Percentiles rank a stretch among this genome's conserved stretches.
Conservation (phyloP, 2,797 vertebrate species). For the Taeniopygia guttata region DNA sequence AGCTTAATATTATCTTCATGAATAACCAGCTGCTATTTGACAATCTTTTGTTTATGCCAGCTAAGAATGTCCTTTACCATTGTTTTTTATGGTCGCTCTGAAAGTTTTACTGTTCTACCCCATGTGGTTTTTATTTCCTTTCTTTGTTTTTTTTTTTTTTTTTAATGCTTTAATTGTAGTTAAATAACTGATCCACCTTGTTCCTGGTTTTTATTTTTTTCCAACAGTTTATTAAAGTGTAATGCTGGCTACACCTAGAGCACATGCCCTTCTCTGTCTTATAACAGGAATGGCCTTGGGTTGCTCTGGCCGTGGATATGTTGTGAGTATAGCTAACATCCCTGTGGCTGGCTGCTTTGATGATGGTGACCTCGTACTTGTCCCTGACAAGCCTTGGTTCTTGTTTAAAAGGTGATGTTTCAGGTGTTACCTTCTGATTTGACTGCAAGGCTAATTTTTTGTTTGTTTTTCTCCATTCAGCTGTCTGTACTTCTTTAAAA, state of each 20-base stretch:
- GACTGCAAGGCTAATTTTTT: not conserved
- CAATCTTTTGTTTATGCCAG: not conserved
- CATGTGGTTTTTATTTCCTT: not conserved
- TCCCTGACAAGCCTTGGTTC: not conserved
- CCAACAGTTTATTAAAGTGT: not conserved
- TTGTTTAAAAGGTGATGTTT: not conserved
- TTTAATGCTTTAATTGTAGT: not conserved
- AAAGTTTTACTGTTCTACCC: not conserved
- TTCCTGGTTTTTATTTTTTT: not conserved
- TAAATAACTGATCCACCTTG: not conserved
- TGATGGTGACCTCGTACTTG: not conserved
- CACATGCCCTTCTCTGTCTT: not conserved
- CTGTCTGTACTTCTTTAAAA: not conserved
- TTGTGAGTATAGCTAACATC: not conserved
- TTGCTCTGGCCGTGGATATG: not conserved
- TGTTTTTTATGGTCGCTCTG: not conserved
- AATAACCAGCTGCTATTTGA: not conserved
- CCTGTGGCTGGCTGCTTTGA: not conserved
- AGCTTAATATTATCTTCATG: not conserved
- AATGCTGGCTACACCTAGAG: not conserved
- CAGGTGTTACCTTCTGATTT: constrained; percentile 6
- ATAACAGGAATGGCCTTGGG: not conserved
- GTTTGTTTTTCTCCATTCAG: not conserved
- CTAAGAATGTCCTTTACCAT: not conserved
- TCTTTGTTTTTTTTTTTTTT: fast-evolving